These are phyloP conservation scores for Lordiphosa clarofinis DNA, from an alignment of 1,140 invertebrate genomes.

Conservation along the genomic window DNA sequence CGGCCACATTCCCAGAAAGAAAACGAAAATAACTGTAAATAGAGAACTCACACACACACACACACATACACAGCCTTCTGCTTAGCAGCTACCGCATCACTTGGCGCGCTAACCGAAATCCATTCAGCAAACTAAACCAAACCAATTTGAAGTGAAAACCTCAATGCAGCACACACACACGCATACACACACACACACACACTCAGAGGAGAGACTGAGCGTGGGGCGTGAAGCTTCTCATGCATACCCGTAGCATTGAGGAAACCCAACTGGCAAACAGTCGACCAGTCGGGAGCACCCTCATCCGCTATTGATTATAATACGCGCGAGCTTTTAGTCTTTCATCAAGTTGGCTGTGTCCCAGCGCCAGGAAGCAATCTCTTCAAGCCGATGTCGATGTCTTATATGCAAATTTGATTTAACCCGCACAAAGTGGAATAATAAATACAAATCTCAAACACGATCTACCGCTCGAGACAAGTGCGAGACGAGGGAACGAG, in stretches of 20 bases:
- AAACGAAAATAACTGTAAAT: slow-evolving; percentile 12
- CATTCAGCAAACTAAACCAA: slow-evolving; percentile 64
- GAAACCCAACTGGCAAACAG: background rate
- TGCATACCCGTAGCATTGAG: slow-evolving; percentile 1
- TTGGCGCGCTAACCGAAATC: slow-evolving; percentile 49
- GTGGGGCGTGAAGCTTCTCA: background rate
- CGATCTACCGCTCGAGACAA: slow-evolving; percentile 21
- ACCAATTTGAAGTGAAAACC: slow-evolving; percentile 60
- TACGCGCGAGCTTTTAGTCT: slow-evolving; percentile 43
- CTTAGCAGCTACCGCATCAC: slow-evolving; percentile 25
- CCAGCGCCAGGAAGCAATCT: background rate
- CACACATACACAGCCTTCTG: background rate
- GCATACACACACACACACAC: no score
- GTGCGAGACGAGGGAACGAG: no score
- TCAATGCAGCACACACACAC: slow-evolving; percentile 40
- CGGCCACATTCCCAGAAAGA: background rate
- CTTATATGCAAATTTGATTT: slow-evolving; percentile 60
- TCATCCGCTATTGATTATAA: slow-evolving; percentile 46
- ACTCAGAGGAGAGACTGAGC: no score
- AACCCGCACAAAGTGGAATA: slow-evolving; percentile 56
- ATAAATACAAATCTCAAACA: slow-evolving; percentile 52
- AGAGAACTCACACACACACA: slow-evolving; percentile 2
- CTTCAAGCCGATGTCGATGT: slow-evolving; percentile 14
- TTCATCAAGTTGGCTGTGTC: slow-evolving; percentile 38
- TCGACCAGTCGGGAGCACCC: background rate